Evolutionary conservation across 1,140 invertebrate species (phyloP).

Genomic region (Bombus picipes): DNA sequence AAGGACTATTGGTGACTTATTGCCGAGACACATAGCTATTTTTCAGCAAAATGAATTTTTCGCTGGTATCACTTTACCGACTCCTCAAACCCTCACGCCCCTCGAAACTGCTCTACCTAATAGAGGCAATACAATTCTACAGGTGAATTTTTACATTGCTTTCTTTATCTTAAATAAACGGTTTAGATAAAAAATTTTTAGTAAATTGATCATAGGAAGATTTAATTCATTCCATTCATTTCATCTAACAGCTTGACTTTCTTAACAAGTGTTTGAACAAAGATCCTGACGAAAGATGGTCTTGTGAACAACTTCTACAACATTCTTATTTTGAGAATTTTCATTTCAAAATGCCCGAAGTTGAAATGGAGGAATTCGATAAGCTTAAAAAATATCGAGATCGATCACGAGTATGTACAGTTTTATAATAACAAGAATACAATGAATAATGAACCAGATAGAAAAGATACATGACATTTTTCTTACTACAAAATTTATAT

Average conservation of each 20-base stretch:
- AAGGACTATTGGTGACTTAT: slow-evolving; percentile 94
- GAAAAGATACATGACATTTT: background rate
- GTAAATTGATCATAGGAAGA: background rate
- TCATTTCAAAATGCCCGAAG: slow-evolving; percentile 88
- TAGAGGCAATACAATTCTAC: slow-evolving; percentile 84
- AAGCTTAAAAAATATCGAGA: slow-evolving; percentile 85
- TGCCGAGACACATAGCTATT: slow-evolving; percentile 96
- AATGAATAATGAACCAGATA: background rate
- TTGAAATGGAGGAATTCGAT: slow-evolving; percentile 88
- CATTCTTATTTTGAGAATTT: slow-evolving; percentile 95
- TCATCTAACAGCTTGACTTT: slow-evolving; percentile 88
- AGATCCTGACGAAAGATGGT: slow-evolving; percentile 95
- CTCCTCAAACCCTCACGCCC: slow-evolving; percentile 93
- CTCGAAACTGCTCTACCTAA: slow-evolving; percentile 92
- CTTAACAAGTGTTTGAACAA: slow-evolving; percentile 97
- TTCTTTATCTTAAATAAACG: background rate
- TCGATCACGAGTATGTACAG: slow-evolving; percentile 83
- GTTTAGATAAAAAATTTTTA: background rate
- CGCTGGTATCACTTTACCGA: slow-evolving; percentile 94
- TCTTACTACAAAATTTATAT: background rate
- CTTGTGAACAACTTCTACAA: slow-evolving; percentile 93
- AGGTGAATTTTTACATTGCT: slow-evolving; percentile 58
- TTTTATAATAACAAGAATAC: background rate
- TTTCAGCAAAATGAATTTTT: slow-evolving; percentile 98
- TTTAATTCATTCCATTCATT: background rate